phyloP scores from a whole-genome alignment of 2,797 vertebrate species.

The Brachyrhaphis roseni region DNA sequence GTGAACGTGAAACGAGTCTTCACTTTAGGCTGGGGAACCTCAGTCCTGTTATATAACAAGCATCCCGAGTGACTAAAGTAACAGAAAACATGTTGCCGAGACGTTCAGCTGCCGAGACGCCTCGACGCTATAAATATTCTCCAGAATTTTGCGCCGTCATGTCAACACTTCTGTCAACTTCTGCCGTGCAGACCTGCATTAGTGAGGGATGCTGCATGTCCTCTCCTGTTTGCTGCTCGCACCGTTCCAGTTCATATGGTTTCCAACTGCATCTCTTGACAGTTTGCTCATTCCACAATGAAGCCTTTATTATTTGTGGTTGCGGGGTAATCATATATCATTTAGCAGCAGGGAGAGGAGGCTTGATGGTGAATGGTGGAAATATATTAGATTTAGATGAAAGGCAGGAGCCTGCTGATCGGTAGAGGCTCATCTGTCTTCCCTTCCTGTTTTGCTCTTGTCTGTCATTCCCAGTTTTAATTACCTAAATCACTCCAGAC shows the following conservation, averaged over 20 bases:
- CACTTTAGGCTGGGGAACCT: not conserved
- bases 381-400: conserved; percentile 31
- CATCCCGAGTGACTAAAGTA: conserved; percentile 22
- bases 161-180: conserved; percentile 12
- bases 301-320: conserved; percentile 10
- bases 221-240: conserved; percentile 13
- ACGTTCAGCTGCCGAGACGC: conserved; percentile 15
- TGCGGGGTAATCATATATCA: conserved; percentile 18
- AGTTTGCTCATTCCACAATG: conserved; percentile 4
- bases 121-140: conserved; percentile 13
- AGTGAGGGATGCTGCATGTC: conserved; percentile 10
- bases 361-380: conserved; percentile 20
- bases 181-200: not conserved
- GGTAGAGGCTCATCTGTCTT: conserved; percentile 27
- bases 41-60: conserved; percentile 25
- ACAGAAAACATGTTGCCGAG: conserved; percentile 37
- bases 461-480: conserved; percentile 49
- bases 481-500: conserved; percentile 49
- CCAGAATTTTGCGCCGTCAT: conserved; percentile 11
- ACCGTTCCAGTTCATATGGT: conserved; percentile 15
- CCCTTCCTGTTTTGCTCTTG: conserved; percentile 27
- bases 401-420: conserved; percentile 46
- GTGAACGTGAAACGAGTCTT: not conserved
- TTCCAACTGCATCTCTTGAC: conserved; percentile 6
- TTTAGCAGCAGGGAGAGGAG: not conserved